Conservation (phyloP, 2,113 vertebrate species). For the Chlorodrepanis virens region DNA sequence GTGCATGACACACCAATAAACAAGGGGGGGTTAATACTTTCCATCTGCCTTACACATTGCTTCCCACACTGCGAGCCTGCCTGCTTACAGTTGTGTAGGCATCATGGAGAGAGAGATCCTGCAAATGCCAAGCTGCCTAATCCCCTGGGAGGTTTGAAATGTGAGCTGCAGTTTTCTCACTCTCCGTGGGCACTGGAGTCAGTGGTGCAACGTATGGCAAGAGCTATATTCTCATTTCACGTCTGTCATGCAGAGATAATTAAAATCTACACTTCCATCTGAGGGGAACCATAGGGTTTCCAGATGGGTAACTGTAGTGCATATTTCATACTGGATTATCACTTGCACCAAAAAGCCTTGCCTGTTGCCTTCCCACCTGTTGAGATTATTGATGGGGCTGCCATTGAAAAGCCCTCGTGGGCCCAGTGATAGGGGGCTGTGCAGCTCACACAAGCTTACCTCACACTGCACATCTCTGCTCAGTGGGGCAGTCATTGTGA, state of each 20-base stretch:
- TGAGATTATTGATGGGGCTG: neutral
- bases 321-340: neutral
- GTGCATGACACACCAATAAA: slow-evolving; percentile 38
- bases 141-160: slow-evolving; percentile 3
- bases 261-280: slow-evolving; percentile 18
- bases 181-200: neutral
- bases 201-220: neutral
- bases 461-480: neutral
- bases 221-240: neutral
- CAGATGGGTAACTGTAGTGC: neutral
- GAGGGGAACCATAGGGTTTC: neutral
- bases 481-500: neutral
- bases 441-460: neutral
- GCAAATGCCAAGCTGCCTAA: neutral
- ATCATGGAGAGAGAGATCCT: neutral
- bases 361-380: slow-evolving; percentile 35
- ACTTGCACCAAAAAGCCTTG: neutral
- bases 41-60: slow-evolving; percentile 41
- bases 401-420: neutral
- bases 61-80: slow-evolving; percentile 48
- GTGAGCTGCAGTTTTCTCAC: slow-evolving; percentile 25
- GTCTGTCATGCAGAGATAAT: slow-evolving; percentile 24
- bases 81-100: neutral
- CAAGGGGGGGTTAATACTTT: neutral
- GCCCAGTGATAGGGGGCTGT: neutral